Conservation (phyloP, 1,140 invertebrate species). For the Stegodyphus mimosarum region DNA sequence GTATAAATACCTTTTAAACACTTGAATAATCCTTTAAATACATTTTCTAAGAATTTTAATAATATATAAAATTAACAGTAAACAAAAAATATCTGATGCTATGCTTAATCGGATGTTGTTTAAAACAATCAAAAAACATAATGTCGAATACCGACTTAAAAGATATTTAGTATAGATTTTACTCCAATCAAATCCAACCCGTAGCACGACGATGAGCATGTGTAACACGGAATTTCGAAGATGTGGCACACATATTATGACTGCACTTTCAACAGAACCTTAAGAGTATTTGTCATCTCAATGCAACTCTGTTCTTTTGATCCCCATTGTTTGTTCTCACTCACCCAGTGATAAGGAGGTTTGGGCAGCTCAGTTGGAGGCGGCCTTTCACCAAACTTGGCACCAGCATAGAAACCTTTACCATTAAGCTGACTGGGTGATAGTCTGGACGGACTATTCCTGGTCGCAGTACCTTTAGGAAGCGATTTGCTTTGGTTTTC, state of each 20-base stretch:
- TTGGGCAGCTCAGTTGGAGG: conserved; percentile 41
- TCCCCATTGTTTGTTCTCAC: background rate
- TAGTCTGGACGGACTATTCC: conserved; percentile 54
- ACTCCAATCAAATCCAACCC: background rate
- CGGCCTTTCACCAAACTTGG: conserved; percentile 50
- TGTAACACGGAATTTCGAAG: conserved; percentile 3
- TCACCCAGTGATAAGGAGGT: conserved; percentile 49
- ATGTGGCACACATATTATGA: conserved; percentile 53
- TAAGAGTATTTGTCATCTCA: conserved; percentile 44
- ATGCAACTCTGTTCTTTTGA: conserved; percentile 26
- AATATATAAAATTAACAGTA: too few species aligned
- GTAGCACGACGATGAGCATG: background rate
- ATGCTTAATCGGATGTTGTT: too few species aligned
- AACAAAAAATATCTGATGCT: too few species aligned
- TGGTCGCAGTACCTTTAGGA: conserved; percentile 7
- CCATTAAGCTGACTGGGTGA: conserved; percentile 39
- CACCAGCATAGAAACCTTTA: conserved; percentile 45
- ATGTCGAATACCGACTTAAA: too few species aligned
- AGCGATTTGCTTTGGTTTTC: conserved; percentile 36
- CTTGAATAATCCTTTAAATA: too few species aligned
- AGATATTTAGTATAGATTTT: too few species aligned
- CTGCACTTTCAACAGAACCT: conserved; percentile 48
- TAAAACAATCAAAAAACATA: too few species aligned
- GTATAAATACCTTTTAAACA: too few species aligned
- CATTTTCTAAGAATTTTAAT: too few species aligned